Evolutionary conservation across 2,888 invertebrate genomes (phyloP), one percentile per base, ranked within the genome.

Genomic region (Drosophila pseudotakahashii): DNA sequence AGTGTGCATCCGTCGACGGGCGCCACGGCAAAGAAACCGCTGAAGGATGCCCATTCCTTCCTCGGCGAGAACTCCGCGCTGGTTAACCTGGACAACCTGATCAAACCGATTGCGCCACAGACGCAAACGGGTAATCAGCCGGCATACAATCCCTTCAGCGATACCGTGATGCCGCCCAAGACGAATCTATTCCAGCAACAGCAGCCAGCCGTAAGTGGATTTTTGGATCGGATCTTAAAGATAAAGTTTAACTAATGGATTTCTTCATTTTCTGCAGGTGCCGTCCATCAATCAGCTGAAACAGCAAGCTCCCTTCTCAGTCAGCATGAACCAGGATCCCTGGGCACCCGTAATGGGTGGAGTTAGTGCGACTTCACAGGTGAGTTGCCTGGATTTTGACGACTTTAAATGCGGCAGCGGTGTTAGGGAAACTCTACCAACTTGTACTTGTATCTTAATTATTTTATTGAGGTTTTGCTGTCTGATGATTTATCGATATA

Each of bases 41-140:
- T 91, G 61, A 98, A 98, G 93, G 98, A 98, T 55, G 98, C 99
- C 3, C 97, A 98, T 82, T 96, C 97, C 88, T 99, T 99, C 93
- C 95, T 99, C 58, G 99, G 99, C 47, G 98, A 98, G 93, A 99
- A 99, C 93, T 98, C 98, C 11, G 95, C 96, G 82, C 94, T 99
- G 84, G 99, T 99, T 75, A 99, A 99, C 94, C 94, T 99, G 92
- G 99, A 99, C 93, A 98, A 99, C 92, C 94, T 99, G 90, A 97
- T 99, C 84, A 95, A 94, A 83, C 93, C 94, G 71, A 92, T 91
- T 57, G 87, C 89, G 70, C 87, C 91, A 19, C 90, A 90, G 72
- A 89, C 85, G 50, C 90, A 89, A 75, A 60, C 89, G 68, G 88
- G 88, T 64, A 81, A 76, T 52, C 87, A 88, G 59, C 84, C 72